A percentile compares a stretch with the other conserved stretches of the same genome.
Conservation (phyloP, 2,888 invertebrate species). For the Cantharis nigra region DNA sequence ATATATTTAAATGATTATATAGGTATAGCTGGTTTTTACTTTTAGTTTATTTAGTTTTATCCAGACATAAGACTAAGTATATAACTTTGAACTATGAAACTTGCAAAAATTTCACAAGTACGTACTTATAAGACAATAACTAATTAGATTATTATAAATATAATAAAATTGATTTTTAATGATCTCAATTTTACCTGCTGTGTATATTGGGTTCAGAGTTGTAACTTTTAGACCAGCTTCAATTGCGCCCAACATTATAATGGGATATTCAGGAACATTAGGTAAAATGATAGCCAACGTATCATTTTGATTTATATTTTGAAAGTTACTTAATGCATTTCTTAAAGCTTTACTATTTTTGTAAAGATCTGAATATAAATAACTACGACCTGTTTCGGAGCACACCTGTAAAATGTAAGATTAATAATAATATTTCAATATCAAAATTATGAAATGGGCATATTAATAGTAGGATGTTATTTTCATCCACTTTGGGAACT, state of each 20-base stretch:
- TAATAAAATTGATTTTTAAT: neutral
- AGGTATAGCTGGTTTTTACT: neutral
- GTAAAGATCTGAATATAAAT: constrained; percentile 69
- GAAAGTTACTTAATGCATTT: constrained; percentile 59
- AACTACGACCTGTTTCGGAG: constrained; percentile 68
- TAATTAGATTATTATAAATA: neutral
- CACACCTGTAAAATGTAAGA: constrained; percentile 63
- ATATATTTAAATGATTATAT: neutral
- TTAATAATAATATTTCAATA: neutral
- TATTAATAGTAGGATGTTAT: neutral
- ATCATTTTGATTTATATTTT: constrained; percentile 62
- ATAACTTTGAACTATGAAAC: neutral
- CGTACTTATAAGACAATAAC: neutral
- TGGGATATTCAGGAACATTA: constrained; percentile 73
- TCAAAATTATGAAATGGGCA: neutral
- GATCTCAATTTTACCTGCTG: constrained; percentile 44
- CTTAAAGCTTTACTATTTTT: constrained; percentile 64
- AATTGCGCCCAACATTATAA: constrained; percentile 66
- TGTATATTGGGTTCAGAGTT: constrained; percentile 74
- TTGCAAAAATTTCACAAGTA: neutral
- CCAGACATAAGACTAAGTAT: neutral
- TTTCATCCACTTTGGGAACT: too few relatives aligned
- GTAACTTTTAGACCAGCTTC: constrained; percentile 72
- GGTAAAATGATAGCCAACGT: constrained; percentile 71
- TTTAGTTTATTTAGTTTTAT: neutral